Base-by-base conservation (phyloP, 2,113 vertebrate species). In the Brienomyrus brachyistius region DNA sequence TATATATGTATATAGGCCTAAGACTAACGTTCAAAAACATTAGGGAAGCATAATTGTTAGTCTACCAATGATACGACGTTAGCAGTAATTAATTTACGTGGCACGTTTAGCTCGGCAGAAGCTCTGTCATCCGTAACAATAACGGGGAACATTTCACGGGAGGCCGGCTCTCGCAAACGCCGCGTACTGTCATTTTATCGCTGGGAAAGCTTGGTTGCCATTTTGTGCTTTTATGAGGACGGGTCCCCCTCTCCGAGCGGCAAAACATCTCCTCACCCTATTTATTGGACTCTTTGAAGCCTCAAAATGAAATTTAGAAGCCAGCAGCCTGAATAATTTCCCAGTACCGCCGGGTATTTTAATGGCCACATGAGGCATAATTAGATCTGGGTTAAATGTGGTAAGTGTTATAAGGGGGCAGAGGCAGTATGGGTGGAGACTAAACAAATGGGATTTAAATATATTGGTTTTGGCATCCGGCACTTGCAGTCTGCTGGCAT, bases 261-360 rank as follows among this genome's bases (percentile, higher is more conserved):
- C 50, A 56, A 89, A 89, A 89, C 82, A 52, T 56, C 88, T 83
- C 48, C 31, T 89, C 77, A 82, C 77, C 35, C 88, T 47, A 89
- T 80, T 83, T 82, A 83, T 40, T 82, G 77, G 50, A 47, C 74
- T 40, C 88, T 89, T 89, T 89, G 88, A 89, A 89, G 88, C 88
- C 88, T 89, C 74, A 56, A 56, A 89, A 89, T 89, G 88, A 70
- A 89, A 89, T 89, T 89, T 89, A 43, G 88, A 59, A 89, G 88
- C 88, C 88, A 56, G 77, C 66, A 82, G 88, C 51, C 74, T 83
- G 88, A 89, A 89, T 89, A 89, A 89, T 89, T 80, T 83, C 74
- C 77, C 31, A 54, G 88, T 45, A 80, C 88, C 77, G 51, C 50
- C 31, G 50, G 88, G 88, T 48, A 83, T 83, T 83, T 43, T 83